These are phyloP conservation scores for Drosophila buzzatii DNA, from an alignment of 2,888 invertebrate species.

Conservation along the genomic window DNA sequence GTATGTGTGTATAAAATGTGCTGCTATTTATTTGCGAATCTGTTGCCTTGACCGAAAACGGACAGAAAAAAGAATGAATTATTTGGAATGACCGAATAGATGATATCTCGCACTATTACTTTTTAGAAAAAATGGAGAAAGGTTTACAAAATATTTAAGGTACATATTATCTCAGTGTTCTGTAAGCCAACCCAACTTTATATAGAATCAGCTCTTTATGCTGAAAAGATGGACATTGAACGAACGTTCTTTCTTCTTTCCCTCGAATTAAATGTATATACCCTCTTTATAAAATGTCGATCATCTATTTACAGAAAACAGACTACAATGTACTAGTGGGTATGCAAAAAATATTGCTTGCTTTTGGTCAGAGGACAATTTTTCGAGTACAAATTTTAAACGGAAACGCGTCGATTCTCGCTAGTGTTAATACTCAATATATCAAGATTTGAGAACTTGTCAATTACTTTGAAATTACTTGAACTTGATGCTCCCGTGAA, in stretches of 20 bases:
- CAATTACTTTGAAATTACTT: constrained; percentile 29
- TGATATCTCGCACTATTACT: not conserved
- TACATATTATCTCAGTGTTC: not conserved
- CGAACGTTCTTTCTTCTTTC: not conserved
- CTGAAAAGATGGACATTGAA: not conserved
- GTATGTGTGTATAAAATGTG: constrained; percentile 28
- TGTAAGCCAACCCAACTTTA: not conserved
- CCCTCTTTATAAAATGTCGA: not conserved
- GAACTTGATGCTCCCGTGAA: constrained; percentile 5
- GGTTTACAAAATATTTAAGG: not conserved
- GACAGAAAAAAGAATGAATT: constrained; percentile 25
- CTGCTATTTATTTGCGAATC: constrained; percentile 36
- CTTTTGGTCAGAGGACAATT: constrained; percentile 30
- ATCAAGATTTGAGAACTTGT: constrained; percentile 28
- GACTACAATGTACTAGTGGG: constrained; percentile 18
- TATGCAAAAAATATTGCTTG: constrained; percentile 24
- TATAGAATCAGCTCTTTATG: not conserved
- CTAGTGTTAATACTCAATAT: constrained; percentile 6
- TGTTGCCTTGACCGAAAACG: constrained; percentile 67
- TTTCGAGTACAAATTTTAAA: constrained; percentile 9
- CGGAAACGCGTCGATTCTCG: constrained; percentile 28
- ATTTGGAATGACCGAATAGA: not conserved
- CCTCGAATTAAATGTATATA: not conserved
- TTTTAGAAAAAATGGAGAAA: not conserved
- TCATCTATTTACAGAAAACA: not conserved